These are phyloP conservation scores for Pectinophora gossypiella DNA, from an alignment of 1,140 invertebrate genomes.

Conservation along the genomic window DNA sequence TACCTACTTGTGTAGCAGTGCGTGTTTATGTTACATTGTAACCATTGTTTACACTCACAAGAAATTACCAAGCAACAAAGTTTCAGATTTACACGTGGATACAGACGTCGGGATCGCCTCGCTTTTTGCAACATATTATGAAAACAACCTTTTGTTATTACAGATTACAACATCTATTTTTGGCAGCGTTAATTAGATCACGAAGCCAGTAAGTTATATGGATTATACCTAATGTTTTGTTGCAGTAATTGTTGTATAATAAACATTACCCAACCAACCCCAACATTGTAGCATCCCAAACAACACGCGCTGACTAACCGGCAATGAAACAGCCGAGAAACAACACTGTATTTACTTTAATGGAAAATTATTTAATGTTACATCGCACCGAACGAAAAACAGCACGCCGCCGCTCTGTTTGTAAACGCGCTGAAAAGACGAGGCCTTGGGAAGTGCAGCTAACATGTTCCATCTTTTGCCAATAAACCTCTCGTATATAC, in stretches of 20 bases:
- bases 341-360: slow-evolving; percentile 36
- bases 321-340: neutral
- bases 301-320: slow-evolving; percentile 9
- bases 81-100: too few species aligned
- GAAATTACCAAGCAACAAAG: too few species aligned
- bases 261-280: neutral
- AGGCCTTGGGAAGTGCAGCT: slow-evolving; percentile 59
- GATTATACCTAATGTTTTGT: neutral
- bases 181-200: neutral
- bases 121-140: too few species aligned
- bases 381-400: slow-evolving; percentile 52
- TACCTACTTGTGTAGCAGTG: too few species aligned
- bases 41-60: too few species aligned
- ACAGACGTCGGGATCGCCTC: too few species aligned
- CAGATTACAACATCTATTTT: neutral
- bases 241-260: neutral
- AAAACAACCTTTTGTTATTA: too few species aligned
- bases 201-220: neutral
- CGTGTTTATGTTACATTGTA: too few species aligned
- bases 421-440: slow-evolving; percentile 54
- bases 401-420: slow-evolving; percentile 46
- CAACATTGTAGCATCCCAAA: neutral
- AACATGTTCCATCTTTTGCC: slow-evolving; percentile 40
- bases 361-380: slow-evolving; percentile 62
- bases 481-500: neutral